A percentile compares a stretch with the other conserved stretches of the same genome.
phyloP scores from a whole-genome alignment of 2,113 vertebrate species.

The Procavia capensis region DNA sequence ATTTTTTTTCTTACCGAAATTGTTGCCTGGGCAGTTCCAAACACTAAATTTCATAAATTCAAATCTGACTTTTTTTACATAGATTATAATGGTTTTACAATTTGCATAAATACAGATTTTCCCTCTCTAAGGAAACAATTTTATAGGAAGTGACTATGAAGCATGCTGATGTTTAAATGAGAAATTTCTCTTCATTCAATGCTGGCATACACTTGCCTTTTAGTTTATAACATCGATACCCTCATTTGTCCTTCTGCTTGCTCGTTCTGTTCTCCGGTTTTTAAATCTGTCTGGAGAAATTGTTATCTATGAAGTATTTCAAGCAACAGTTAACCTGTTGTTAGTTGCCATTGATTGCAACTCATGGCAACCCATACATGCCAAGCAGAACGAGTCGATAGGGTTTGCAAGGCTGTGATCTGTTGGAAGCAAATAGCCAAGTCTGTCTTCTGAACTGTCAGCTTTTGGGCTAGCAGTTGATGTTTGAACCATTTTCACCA shows the following conservation, averaged over 20 bases:
- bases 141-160: neutral
- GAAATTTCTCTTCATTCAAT: neutral
- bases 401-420: neutral
- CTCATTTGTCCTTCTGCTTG: neutral
- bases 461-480: neutral
- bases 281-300: neutral
- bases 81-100: constrained; percentile 36
- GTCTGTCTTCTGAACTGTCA: neutral
- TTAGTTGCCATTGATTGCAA: neutral
- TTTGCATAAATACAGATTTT: neutral
- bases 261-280: neutral
- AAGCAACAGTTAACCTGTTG: constrained; percentile 6
- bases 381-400: neutral
- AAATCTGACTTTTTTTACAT: neutral
- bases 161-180: neutral
- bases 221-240: neutral
- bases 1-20: neutral
- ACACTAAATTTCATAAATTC: constrained; percentile 38
- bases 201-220: neutral
- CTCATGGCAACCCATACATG: neutral
- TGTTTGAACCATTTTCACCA: neutral
- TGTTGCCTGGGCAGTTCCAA: neutral
- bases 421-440: neutral
- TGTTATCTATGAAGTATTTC: neutral
- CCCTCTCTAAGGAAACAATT: neutral